phyloP scores from a whole-genome alignment of 2,888 invertebrate genomes.

The Dromius quadrimaculatus region DNA sequence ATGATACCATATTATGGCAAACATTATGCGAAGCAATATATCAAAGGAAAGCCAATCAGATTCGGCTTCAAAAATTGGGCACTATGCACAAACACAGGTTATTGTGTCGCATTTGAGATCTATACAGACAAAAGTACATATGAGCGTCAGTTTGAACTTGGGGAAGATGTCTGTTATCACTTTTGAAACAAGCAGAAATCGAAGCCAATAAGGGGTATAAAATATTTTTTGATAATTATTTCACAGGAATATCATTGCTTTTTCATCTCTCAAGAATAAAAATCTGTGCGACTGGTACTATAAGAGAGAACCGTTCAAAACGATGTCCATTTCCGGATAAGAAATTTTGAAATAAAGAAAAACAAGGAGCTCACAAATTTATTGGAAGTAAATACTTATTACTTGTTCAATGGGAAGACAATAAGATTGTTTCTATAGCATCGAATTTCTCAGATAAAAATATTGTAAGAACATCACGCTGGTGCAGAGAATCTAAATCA shows the following conservation, averaged over 20 bases:
- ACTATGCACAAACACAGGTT: conserved; percentile 55
- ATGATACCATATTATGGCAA: conserved; percentile 57
- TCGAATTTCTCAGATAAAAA: conserved; percentile 45
- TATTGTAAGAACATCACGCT: conserved; percentile 1
- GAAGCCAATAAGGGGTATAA: conserved; percentile 46
- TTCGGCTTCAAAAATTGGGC: conserved; percentile 55
- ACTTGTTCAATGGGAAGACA: conserved; percentile 43
- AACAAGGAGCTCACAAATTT: conserved; percentile 35
- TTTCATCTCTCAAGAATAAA: conserved; percentile 20
- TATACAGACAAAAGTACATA: no score
- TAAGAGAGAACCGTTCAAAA: conserved; percentile 52
- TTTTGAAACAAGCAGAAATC: conserved; percentile 52
- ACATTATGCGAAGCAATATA: conserved; percentile 56
- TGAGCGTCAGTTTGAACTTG: neutral
- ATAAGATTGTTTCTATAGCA: conserved; percentile 49
- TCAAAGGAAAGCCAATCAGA: no score
- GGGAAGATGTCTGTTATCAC: conserved; percentile 53
- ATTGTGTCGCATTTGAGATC: no score
- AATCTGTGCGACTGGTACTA: conserved; percentile 49
- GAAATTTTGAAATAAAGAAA: conserved; percentile 50
- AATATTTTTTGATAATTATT: conserved; percentile 54
- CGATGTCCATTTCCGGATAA: conserved; percentile 50
- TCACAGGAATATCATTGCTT: conserved; percentile 45
- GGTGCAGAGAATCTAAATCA: conserved; percentile 7
- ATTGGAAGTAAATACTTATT: conserved; percentile 20